Evolutionary conservation across 2,113 vertebrate genomes (phyloP).

Genomic region (Meriones unguiculatus): DNA sequence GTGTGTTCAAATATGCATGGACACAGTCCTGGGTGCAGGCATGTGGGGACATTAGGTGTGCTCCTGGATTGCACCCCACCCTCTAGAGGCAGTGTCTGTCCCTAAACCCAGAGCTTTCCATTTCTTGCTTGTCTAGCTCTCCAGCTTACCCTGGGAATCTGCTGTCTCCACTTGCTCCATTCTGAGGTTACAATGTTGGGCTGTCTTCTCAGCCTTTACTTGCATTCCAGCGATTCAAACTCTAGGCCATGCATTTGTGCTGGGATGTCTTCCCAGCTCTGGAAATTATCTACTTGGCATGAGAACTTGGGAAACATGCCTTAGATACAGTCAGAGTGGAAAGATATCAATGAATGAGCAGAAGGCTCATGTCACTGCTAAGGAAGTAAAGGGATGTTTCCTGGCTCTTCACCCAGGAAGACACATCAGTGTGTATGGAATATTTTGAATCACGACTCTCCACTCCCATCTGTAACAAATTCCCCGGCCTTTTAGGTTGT

Average conservation of each 20-base stretch:
- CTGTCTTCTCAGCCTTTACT: background rate
- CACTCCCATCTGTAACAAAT: background rate
- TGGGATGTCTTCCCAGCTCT: too few species aligned
- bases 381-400: background rate
- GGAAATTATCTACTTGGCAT: background rate
- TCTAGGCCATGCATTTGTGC: background rate
- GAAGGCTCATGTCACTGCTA: background rate
- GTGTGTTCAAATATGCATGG: background rate
- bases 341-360: background rate
- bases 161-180: background rate
- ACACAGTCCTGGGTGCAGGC: too few species aligned
- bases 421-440: background rate
- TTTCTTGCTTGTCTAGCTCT: background rate
- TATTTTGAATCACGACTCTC: conserved; percentile 30
- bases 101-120: background rate
- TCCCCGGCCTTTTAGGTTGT: background rate
- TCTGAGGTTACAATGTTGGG: background rate
- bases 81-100: background rate
- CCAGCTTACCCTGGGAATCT: too few species aligned
- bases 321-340: background rate
- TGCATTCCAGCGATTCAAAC: background rate
- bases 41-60: background rate
- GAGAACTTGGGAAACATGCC: background rate
- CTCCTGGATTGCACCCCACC: background rate
- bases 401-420: background rate